Percentiles rank a stretch among this genome's conserved stretches.
These are phyloP conservation scores for Apteryx mantelli DNA, from an alignment of 2,113 vertebrate species.

Conservation along the genomic window DNA sequence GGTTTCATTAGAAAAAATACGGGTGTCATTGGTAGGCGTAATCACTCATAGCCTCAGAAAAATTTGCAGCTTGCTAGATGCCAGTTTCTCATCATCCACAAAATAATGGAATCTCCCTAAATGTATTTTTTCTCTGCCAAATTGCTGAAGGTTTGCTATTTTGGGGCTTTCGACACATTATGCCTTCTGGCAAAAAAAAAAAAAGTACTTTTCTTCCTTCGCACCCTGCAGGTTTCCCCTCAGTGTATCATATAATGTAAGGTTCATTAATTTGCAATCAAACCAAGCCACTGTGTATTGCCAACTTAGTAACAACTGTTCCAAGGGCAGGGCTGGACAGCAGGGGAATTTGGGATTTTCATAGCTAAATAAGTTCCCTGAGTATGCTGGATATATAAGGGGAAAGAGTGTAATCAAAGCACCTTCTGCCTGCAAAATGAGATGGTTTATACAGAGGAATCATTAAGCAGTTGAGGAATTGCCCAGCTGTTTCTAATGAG, in stretches of 20 bases:
- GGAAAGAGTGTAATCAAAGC: not conserved
- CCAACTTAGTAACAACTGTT: not conserved
- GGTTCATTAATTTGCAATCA: not conserved
- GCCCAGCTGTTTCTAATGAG: not conserved
- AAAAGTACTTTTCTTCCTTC: not conserved
- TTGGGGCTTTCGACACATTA: not conserved
- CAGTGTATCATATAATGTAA: not conserved
- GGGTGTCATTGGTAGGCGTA: not conserved
- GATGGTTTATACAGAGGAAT: not conserved
- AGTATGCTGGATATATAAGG: not conserved
- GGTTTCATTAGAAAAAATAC: not conserved
- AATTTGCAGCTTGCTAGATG: not conserved
- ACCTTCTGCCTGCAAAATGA: not conserved
- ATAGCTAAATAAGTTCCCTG: not conserved
- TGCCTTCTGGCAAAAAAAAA: not conserved
- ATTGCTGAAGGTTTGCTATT: not conserved
- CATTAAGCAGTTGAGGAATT: not conserved
- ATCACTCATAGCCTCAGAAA: not conserved
- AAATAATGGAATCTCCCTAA: not conserved
- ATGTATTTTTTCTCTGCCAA: not conserved
- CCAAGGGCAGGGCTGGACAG: not conserved
- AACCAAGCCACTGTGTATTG: not conserved
- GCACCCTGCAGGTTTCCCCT: not conserved
- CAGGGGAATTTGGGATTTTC: not conserved
- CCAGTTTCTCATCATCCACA: not conserved